Percentiles rank a stretch among this genome's conserved stretches.
Evolutionary conservation across 2,797 vertebrate species (phyloP).

Genomic region (Etheostoma nigrum): DNA sequence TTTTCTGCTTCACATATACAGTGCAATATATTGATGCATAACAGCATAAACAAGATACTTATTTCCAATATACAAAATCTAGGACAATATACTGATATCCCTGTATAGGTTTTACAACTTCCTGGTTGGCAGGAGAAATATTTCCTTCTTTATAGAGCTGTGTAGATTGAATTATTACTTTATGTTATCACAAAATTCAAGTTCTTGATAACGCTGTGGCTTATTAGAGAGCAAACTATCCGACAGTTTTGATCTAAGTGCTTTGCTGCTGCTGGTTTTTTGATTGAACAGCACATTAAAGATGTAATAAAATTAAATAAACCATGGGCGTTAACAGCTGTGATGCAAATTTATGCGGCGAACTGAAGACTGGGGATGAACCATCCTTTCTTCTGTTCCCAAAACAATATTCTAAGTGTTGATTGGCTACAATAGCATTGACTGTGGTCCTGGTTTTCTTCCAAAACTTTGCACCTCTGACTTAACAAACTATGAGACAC

Average conservation of each 20-base stretch:
- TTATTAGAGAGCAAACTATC: background rate
- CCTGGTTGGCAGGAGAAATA: background rate
- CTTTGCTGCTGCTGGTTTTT: background rate
- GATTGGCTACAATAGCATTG: conserved; percentile 2
- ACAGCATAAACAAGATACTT: too few relatives aligned
- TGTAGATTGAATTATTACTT: too few relatives aligned
- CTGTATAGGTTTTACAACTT: background rate
- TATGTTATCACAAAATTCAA: too few relatives aligned
- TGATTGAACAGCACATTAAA: background rate
- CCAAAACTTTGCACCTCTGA: conserved; percentile 3
- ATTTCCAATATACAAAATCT: too few relatives aligned
- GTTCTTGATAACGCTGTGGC: background rate
- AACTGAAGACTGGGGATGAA: background rate
- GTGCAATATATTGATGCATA: too few relatives aligned
- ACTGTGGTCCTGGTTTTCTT: background rate
- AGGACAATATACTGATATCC: too few relatives aligned
- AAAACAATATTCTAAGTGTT: conserved; percentile 1
- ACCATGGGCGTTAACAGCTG: background rate
- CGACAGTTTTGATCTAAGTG: background rate
- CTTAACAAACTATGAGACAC: background rate
- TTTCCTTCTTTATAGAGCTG: too few relatives aligned
- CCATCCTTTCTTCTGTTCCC: background rate
- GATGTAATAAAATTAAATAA: background rate
- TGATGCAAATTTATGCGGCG: conserved; percentile 2
- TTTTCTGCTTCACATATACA: too few relatives aligned